Evolutionary conservation across 2,888 invertebrate species (phyloP).

Genomic region (Sialis fuliginosa): DNA sequence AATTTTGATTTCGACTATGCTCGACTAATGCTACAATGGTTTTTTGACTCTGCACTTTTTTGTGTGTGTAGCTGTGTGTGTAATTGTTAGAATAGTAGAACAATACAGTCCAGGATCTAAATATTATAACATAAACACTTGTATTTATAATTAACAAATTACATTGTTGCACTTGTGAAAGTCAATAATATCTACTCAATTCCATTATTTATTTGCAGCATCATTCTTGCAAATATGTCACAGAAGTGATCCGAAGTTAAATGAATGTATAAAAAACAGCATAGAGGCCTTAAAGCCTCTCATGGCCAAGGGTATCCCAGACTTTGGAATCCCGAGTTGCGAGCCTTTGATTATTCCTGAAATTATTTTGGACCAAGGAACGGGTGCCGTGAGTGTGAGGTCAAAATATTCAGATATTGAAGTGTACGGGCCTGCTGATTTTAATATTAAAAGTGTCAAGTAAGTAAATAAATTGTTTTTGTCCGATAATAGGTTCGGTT

Average conservation of each 20-base stretch:
- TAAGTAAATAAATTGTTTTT: slow-evolving; percentile 22
- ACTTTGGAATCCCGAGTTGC: slow-evolving; percentile 41
- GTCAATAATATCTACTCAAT: background rate
- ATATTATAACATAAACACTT: too few relatives aligned
- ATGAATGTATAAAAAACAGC: slow-evolving; percentile 41
- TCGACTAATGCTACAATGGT: too few relatives aligned
- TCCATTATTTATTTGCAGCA: slow-evolving; percentile 28
- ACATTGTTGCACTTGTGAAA: too few relatives aligned
- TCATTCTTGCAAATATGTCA: slow-evolving; percentile 47
- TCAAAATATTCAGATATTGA: slow-evolving; percentile 40
- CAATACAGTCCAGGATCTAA: too few relatives aligned
- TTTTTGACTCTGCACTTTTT: too few relatives aligned
- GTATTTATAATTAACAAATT: too few relatives aligned
- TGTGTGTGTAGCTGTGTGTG: too few relatives aligned
- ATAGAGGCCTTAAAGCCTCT: slow-evolving; percentile 40
- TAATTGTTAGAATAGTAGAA: too few relatives aligned
- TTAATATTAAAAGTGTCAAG: slow-evolving; percentile 38
- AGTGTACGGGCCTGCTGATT: slow-evolving; percentile 40
- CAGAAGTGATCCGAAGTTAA: slow-evolving; percentile 41
- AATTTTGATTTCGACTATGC: too few relatives aligned
- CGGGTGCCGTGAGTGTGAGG: slow-evolving; percentile 38
- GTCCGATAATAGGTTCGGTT: too few relatives aligned
- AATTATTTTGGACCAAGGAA: slow-evolving; percentile 39
- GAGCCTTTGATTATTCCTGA: slow-evolving; percentile 43
- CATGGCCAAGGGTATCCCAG: slow-evolving; percentile 39